Base-by-base conservation (phyloP, 2,113 vertebrate genomes). In the Cheilinus undulatus region DNA sequence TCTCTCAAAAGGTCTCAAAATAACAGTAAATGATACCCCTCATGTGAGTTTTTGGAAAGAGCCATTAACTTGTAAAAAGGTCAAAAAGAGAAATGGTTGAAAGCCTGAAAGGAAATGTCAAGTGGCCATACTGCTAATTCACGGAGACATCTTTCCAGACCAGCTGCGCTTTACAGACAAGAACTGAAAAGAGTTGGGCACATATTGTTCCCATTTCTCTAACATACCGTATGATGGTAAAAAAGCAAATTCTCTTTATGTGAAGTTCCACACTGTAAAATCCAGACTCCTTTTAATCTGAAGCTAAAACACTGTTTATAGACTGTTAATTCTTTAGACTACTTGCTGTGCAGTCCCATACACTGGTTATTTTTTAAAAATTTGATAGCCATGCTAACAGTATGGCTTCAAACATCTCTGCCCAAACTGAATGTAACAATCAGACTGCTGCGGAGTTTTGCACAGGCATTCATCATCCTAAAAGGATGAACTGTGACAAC, bases 131-230 rank as follows among this genome's bases (percentile, higher is more conserved):
- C 32, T 48, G 24, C 69, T 56, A 69, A 58, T 67, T 48, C 51
- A 54, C 15, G 6, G 1, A 48, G 60, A 70, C 72, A 70, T n/a
- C 43, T 83, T 76, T 62, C 38, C 20, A 23, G 49, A 42, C 50
- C 14, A 22, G 58, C 67, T 57, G 43, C 58, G 40, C 32, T 46
- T 61, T 32, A 70, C 36, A 53, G 50, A 8, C 1, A 5, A 19
- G 0, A 48, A 34, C 6, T 66, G 17, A 56, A 42, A 24, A 17
- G 13, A 27, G 14, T 7, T 34, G 5, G 5, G 3, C 42, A 62
- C 70, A 79, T 46, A 22, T 34, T 70, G 53, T 70, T 75, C 76
- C 65, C 42, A 61, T 46, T 67, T 69, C 22, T 43, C 49, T 53
- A 3, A 53, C 30, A n/a, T n/a, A n/a, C n/a, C 68, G 57, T 22